These are phyloP conservation scores for Morpho deidamia DNA, from an alignment of 2,888 invertebrate genomes.

Conservation along the genomic window DNA sequence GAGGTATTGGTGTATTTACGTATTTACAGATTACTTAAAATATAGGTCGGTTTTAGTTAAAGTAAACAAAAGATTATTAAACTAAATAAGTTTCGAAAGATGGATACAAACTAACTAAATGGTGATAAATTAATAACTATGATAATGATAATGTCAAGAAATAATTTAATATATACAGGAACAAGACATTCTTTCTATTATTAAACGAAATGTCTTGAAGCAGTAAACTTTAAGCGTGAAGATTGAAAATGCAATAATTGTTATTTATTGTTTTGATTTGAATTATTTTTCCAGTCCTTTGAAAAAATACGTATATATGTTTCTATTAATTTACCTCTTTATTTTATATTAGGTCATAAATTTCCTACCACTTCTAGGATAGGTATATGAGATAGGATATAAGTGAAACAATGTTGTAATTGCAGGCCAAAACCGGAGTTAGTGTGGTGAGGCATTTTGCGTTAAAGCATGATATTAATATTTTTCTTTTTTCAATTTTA, in stretches of 20 bases:
- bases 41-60: no score
- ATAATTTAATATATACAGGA: neutral
- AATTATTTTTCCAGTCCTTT: slow-evolving; percentile 18
- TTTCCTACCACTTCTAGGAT: slow-evolving; percentile 1
- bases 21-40: no score
- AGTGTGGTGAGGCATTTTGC: slow-evolving; percentile 66
- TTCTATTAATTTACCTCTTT: neutral
- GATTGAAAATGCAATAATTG: slow-evolving; percentile 28
- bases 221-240: slow-evolving; percentile 13
- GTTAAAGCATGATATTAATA: slow-evolving; percentile 52
- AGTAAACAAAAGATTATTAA: no score
- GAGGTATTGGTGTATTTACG: no score
- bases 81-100: no score
- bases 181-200: neutral
- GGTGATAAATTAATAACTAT: neutral
- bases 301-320: slow-evolving; percentile 7
- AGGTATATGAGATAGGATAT: slow-evolving; percentile 28
- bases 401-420: slow-evolving; percentile 52
- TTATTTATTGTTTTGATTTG: slow-evolving; percentile 28
- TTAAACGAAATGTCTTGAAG: neutral
- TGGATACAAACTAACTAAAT: no score
- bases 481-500: slow-evolving; percentile 9
- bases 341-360: neutral
- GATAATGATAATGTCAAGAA: no score
- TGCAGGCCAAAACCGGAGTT: slow-evolving; percentile 63